These are phyloP conservation scores for Gadopsis bispinosus DNA, from an alignment of 2,797 vertebrate species.

Conservation along the genomic window DNA sequence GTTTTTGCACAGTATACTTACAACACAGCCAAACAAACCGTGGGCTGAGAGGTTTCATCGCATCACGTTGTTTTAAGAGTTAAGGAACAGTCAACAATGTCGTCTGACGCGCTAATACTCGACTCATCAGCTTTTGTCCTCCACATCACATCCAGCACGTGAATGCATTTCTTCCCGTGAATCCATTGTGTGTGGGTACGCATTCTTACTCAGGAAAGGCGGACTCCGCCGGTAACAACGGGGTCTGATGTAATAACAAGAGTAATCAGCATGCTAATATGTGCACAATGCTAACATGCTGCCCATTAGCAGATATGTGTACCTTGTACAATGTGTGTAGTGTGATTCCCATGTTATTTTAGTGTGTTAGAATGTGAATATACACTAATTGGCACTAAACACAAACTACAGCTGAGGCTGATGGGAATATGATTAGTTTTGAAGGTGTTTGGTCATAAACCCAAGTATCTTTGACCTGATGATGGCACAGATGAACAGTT, in stretches of 20 bases:
- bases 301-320: constrained; percentile 1
- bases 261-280: neutral
- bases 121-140: neutral
- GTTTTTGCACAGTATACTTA: neutral
- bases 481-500: no score
- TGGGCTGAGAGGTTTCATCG: neutral
- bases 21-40: neutral
- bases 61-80: neutral
- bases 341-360: neutral
- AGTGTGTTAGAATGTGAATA: neutral
- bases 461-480: no score
- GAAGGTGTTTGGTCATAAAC: neutral
- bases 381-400: neutral
- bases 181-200: no score
- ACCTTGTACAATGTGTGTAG: neutral
- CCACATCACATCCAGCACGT: neutral
- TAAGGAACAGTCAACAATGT: neutral
- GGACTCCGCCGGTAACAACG: no score
- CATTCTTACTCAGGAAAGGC: no score
- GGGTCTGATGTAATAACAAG: no score
- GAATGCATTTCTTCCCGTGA: neutral
- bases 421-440: no score
- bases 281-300: neutral
- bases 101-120: neutral
- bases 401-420: no score